phyloP scores from a whole-genome alignment of 2,797 vertebrate genomes.

The Pelodytes ibericus region DNA sequence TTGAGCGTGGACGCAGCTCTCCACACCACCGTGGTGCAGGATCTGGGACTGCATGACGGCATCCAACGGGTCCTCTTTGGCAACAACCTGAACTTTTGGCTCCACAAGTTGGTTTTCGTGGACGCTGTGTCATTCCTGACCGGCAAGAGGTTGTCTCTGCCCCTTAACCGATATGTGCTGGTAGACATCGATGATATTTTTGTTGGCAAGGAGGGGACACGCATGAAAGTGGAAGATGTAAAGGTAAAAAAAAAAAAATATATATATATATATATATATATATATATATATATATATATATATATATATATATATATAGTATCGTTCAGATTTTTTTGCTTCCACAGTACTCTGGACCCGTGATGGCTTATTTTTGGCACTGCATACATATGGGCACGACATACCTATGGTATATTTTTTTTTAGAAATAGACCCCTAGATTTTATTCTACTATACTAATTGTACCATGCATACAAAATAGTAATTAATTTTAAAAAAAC shows the following conservation, averaged over 20 bases:
- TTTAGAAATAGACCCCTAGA: too few relatives aligned
- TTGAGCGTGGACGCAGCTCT: conserved; percentile 84
- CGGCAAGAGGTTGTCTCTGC: conserved; percentile 90
- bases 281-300: too few relatives aligned
- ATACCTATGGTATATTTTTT: too few relatives aligned
- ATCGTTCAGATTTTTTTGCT: too few relatives aligned
- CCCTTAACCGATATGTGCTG: conserved; percentile 92
- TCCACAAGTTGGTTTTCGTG: conserved; percentile 95
- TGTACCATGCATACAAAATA: too few relatives aligned
- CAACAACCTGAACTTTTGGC: conserved; percentile 97
- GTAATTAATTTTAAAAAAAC: too few relatives aligned
- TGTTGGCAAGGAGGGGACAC: conserved; percentile 96
- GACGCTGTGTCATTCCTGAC: conserved; percentile 95
- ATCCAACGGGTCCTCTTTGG: conserved; percentile 97
- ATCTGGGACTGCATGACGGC: conserved; percentile 94
- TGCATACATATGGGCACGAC: too few relatives aligned
- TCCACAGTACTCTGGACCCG: too few relatives aligned
- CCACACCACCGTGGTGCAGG: conserved; percentile 95
- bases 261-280: too few relatives aligned
- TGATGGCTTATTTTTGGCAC: too few relatives aligned
- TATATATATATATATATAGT: too few relatives aligned
- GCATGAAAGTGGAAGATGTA: conserved; percentile 97
- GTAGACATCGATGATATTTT: conserved; percentile 99
- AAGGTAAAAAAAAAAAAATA: conserved; percentile 89
- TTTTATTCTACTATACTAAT: too few relatives aligned